phyloP scores from a whole-genome alignment of 2,113 vertebrate genomes.

The Mus pahari region DNA sequence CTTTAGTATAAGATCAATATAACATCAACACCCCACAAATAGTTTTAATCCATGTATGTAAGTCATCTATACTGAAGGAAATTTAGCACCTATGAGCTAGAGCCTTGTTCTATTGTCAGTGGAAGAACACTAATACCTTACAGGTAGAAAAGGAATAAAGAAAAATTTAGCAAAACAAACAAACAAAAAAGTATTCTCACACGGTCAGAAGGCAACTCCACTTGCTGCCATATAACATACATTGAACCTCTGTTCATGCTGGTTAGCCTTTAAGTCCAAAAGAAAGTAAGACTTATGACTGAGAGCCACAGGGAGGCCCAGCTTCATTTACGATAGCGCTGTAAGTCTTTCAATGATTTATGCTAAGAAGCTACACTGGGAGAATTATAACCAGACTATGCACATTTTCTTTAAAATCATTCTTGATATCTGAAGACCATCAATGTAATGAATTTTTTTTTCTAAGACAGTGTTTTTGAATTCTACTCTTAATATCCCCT shows the following conservation, averaged over 20 bases:
- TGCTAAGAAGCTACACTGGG: not conserved
- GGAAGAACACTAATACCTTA: not conserved
- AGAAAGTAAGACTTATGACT: not conserved
- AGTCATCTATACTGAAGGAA: not conserved
- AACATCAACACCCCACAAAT: not conserved
- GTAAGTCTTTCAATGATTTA: not conserved
- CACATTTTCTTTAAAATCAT: not conserved
- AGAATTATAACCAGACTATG: not conserved
- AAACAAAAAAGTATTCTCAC: too few relatives aligned
- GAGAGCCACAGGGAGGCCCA: not conserved
- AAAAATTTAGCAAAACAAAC: not conserved
- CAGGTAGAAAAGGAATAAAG: not conserved
- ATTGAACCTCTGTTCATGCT: not conserved
- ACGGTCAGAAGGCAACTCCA: too few relatives aligned
- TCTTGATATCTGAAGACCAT: not conserved
- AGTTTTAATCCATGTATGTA: not conserved
- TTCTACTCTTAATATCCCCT: conserved; percentile 23
- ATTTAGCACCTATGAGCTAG: not conserved
- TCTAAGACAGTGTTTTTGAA: not conserved
- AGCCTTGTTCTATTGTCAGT: not conserved
- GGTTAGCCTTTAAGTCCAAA: not conserved
- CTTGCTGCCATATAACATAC: too few relatives aligned
- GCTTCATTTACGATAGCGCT: not conserved
- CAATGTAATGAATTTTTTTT: not conserved
- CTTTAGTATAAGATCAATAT: accelerated